Conservation (phyloP, 2,797 vertebrate species). For the Orestias chungarensis region DNA sequence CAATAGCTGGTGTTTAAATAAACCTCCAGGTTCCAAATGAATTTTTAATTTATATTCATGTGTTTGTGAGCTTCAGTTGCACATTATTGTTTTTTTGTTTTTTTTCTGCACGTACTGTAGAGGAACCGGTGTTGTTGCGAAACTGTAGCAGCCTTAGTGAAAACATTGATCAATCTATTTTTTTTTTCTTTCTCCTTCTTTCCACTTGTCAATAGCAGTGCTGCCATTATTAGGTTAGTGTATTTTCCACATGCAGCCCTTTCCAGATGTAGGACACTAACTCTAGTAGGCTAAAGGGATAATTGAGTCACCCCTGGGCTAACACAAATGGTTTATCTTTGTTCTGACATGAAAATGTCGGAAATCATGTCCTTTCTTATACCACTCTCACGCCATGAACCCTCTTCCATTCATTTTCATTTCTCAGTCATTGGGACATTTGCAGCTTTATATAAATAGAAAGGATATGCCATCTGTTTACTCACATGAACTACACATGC, state of each 20-base stretch:
- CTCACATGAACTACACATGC: too few relatives aligned
- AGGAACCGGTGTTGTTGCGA: slow-evolving; percentile 5
- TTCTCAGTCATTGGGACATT: not conserved
- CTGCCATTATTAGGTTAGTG: slow-evolving; percentile 58
- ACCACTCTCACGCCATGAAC: not conserved
- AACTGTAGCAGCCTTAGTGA: slow-evolving; percentile 24
- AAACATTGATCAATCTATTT: slow-evolving; percentile 52
- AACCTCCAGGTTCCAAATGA: not conserved
- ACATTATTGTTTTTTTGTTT: slow-evolving; percentile 9
- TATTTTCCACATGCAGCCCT: slow-evolving; percentile 54
- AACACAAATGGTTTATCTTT: slow-evolving; percentile 20
- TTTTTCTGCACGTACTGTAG: slow-evolving; percentile 15
- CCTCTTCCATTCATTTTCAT: not conserved
- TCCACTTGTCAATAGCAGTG: slow-evolving; percentile 62
- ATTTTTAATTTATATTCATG: not conserved
- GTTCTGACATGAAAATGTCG: slow-evolving; percentile 21
- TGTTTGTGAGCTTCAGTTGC: not conserved
- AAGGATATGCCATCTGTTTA: too few relatives aligned
- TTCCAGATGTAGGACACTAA: slow-evolving; percentile 44
- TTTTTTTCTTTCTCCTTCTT: slow-evolving; percentile 28
- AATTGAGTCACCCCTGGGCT: slow-evolving; percentile 38
- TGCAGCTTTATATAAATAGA: not conserved
- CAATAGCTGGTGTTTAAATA: slow-evolving; percentile 4
- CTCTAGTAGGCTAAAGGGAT: slow-evolving; percentile 22
- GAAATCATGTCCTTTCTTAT: slow-evolving; percentile 4